A percentile compares a stretch with the other conserved stretches of the same genome.
Conservation (phyloP, 2,113 vertebrate genomes). For the Cnemophilus loriae region DNA sequence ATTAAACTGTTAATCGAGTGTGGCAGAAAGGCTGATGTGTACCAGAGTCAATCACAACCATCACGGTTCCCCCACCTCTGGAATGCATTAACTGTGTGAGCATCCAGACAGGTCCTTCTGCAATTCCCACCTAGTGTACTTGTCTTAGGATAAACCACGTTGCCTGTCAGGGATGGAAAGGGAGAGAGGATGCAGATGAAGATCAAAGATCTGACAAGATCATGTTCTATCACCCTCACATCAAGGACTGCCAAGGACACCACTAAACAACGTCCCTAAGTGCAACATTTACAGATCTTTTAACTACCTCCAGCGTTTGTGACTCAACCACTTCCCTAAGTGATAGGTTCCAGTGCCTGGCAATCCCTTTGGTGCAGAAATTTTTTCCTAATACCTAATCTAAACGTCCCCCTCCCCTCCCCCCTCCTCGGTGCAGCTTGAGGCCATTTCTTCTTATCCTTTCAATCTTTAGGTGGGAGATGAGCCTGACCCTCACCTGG, state of each 20-base stretch:
- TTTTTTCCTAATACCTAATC: neutral
- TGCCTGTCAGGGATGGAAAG: fast-evolving
- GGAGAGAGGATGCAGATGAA: neutral
- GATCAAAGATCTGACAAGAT: neutral
- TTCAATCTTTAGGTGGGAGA: neutral
- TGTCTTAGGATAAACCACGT: neutral
- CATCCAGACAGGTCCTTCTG: neutral
- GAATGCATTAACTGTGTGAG: neutral
- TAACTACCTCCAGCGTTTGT: neutral
- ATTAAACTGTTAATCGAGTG: neutral
- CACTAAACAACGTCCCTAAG: neutral
- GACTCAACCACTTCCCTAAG: neutral
- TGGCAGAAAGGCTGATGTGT: neutral
- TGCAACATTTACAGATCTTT: neutral
- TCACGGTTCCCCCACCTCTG: neutral
- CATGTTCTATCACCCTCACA: neutral
- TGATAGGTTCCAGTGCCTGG: neutral
- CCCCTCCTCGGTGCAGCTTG: neutral
- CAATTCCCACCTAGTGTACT: neutral
- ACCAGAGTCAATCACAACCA: neutral
- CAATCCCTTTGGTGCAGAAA: neutral
- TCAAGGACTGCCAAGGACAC: neutral
- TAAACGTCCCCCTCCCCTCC: neutral
- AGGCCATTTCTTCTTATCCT: neutral
- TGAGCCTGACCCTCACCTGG: fast-evolving